These are phyloP conservation scores for Macquaria australasica DNA, from an alignment of 2,113 vertebrate species.

Conservation along the genomic window DNA sequence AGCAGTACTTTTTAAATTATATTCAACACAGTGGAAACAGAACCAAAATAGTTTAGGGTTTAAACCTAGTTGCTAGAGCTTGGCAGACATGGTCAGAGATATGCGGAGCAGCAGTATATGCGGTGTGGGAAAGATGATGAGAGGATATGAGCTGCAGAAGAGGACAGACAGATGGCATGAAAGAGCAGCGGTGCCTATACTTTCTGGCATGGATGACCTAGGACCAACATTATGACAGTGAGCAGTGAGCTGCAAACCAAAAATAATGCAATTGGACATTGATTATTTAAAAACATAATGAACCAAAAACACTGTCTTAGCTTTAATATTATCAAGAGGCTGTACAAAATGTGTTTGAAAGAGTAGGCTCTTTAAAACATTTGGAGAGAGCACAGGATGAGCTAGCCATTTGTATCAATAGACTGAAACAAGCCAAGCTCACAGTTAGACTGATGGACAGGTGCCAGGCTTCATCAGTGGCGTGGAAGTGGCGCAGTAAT, in stretches of 20 bases:
- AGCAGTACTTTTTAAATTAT: background rate
- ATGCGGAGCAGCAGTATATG: background rate
- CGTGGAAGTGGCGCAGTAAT: slow-evolving; percentile 79
- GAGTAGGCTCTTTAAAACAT: background rate
- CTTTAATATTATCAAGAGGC: background rate
- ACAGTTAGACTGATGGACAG: slow-evolving; percentile 75
- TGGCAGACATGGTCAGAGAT: slow-evolving; percentile 23
- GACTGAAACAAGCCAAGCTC: slow-evolving; percentile 32
- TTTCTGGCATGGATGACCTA: slow-evolving; percentile 50
- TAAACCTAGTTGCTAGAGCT: slow-evolving; percentile 15
- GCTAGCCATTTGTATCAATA: slow-evolving; percentile 48
- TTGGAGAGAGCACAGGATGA: background rate
- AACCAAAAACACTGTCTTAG: slow-evolving; percentile 25
- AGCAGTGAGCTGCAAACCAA: slow-evolving; percentile 54
- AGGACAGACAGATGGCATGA: slow-evolving; percentile 59
- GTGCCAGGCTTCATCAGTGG: slow-evolving; percentile 80
- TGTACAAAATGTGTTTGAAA: background rate
- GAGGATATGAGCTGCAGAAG: slow-evolving; percentile 28
- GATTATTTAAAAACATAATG: slow-evolving; percentile 63
- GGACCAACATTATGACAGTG: slow-evolving; percentile 41
- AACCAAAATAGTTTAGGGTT: slow-evolving; percentile 7
- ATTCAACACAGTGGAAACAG: background rate
- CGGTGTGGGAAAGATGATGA: slow-evolving; percentile 21
- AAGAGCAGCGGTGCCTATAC: slow-evolving; percentile 48
- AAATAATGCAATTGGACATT: slow-evolving; percentile 72